Evolutionary conservation across 2,888 invertebrate species (phyloP).

Genomic region (Clitarchus hookeri): DNA sequence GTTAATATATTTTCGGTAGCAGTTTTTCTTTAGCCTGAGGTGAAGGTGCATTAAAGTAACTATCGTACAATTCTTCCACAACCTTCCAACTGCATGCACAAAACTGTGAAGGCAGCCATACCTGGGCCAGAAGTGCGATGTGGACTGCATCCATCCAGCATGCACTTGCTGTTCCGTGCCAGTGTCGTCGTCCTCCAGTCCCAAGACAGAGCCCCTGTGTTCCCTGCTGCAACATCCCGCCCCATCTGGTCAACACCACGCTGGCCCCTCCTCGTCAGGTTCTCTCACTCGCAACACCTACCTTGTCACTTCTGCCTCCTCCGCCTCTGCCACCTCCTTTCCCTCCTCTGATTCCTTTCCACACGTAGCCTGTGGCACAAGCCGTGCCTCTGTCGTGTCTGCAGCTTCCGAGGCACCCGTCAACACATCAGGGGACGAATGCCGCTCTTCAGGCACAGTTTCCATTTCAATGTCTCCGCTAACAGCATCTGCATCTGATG

Average conservation of each 20-base stretch:
- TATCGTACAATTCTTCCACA: no score
- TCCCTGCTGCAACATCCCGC: conserved; percentile 2
- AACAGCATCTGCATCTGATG: background rate
- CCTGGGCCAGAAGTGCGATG: background rate
- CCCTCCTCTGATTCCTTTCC: no score
- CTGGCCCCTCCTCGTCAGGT: background rate
- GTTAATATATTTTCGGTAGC: no score
- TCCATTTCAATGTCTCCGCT: background rate
- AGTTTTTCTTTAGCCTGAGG: no score
- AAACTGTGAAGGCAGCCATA: background rate
- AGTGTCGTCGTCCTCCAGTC: background rate
- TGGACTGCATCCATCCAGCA: background rate
- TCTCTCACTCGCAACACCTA: background rate
- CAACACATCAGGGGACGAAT: no score
- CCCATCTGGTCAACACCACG: background rate
- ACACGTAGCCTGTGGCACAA: background rate
- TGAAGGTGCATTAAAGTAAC: no score
- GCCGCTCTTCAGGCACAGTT: no score
- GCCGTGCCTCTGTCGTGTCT: no score
- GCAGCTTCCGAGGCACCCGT: no score
- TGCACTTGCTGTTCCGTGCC: background rate
- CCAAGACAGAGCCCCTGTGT: background rate
- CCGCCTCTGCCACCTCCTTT: no score
- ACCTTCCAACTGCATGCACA: background rate
- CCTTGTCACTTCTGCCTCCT: background rate